Conservation (phyloP, 64 coral and sea anemone genomes). For the Stylophora pistillata region DNA sequence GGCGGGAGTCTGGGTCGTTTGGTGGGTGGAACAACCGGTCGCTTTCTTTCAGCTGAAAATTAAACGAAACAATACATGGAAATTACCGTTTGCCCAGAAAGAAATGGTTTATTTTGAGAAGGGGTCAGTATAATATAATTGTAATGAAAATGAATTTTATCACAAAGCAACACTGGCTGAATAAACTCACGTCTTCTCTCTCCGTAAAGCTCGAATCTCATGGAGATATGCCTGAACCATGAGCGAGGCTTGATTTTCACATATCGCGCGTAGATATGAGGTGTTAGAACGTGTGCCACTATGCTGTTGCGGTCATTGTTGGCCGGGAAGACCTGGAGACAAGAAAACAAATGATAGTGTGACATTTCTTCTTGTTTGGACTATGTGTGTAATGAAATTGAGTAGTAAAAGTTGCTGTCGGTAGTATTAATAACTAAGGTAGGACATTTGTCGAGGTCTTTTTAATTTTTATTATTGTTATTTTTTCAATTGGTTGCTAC, state of each 20-base stretch:
- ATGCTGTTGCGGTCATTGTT: conserved; percentile 81
- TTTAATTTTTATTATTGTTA: too few relatives aligned
- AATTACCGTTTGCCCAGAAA: too few relatives aligned
- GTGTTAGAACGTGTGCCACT: conserved; percentile 62
- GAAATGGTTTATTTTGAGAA: too few relatives aligned
- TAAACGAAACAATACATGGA: not conserved
- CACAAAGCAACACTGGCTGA: not conserved
- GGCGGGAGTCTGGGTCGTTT: conserved; percentile 25
- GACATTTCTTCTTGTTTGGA: too few relatives aligned
- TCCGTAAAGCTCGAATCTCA: conserved; percentile 71
- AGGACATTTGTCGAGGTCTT: too few relatives aligned
- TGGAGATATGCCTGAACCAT: conserved; percentile 65
- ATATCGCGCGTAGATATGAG: conserved; percentile 35
- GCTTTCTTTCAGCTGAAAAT: not conserved
- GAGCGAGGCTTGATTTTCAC: conserved; percentile 63
- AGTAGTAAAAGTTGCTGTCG: too few relatives aligned
- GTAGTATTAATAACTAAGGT: too few relatives aligned
- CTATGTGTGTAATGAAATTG: too few relatives aligned
- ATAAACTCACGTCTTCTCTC: conserved; percentile 48
- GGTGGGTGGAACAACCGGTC: not conserved
- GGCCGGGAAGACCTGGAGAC: conserved; percentile 65
- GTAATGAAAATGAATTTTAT: not conserved
- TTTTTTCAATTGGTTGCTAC: too few relatives aligned
- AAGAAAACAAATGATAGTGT: not conserved
- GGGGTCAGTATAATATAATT: too few relatives aligned